Evolutionary conservation across 2,113 vertebrate genomes (phyloP).

Genomic region (Falco punctatus): DNA sequence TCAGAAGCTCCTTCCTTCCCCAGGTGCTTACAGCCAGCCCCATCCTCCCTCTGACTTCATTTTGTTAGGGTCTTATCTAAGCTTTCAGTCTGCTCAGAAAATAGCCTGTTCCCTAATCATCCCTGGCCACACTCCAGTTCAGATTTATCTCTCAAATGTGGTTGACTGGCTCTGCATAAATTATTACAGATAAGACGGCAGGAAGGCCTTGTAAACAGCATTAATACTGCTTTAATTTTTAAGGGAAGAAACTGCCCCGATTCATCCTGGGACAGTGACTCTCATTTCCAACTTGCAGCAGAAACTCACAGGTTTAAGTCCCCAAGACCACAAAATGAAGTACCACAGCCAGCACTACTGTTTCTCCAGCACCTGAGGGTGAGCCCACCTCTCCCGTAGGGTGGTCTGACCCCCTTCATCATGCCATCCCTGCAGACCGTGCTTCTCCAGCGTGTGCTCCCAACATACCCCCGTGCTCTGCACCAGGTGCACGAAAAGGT

Average conservation of each 20-base stretch:
- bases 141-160: not conserved
- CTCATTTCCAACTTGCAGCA: not conserved
- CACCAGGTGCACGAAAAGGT: not conserved
- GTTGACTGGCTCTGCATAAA: not conserved
- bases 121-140: not conserved
- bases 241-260: not conserved
- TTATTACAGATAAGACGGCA: not conserved
- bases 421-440: rapidly evolving
- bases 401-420: not conserved
- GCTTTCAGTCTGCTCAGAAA: conserved; percentile 21
- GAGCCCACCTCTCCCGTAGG: rapidly evolving
- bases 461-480: rapidly evolving
- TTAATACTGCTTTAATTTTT: not conserved
- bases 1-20: not conserved
- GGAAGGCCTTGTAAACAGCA: not conserved
- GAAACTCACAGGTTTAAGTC: not conserved
- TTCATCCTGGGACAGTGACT: not conserved
- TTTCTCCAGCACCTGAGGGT: not conserved
- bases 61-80: not conserved
- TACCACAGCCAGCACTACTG: not conserved
- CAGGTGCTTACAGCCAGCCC: not conserved
- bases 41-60: not conserved
- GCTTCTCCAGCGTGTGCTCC: rapidly evolving
- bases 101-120: not conserved
- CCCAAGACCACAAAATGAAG: not conserved